phyloP scores from a whole-genome alignment of 2,113 vertebrate genomes.

The Malurus elegans region DNA sequence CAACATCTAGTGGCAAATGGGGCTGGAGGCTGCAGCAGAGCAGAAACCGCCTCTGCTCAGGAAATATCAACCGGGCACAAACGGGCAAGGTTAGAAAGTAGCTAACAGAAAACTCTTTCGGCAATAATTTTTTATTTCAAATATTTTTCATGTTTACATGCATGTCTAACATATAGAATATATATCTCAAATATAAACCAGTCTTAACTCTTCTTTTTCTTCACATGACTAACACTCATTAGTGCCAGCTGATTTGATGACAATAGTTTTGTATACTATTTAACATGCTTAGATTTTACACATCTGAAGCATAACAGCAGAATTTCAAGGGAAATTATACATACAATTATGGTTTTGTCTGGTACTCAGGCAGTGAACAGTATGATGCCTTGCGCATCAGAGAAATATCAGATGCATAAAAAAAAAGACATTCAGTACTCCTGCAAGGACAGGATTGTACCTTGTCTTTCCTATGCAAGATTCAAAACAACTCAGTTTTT shows the following conservation, averaged over 20 bases:
- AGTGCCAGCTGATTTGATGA: not conserved
- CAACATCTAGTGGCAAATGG: not conserved
- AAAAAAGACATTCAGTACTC: not conserved
- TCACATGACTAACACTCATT: not conserved
- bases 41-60: accelerated
- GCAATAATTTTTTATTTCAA: not conserved
- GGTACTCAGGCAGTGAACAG: not conserved
- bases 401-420: not conserved
- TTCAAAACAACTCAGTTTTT: not conserved
- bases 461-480: not conserved
- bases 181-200: not conserved
- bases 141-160: not conserved
- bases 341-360: not conserved
- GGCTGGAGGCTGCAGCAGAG: not conserved
- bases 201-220: not conserved
- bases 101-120: not conserved
- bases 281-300: not conserved
- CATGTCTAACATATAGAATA: not conserved
- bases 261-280: not conserved
- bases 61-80: not conserved
- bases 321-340: not conserved
- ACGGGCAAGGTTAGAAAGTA: not conserved
- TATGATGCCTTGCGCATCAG: not conserved
- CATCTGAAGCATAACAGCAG: not conserved
- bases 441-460: not conserved